A percentile compares a stretch with the other conserved stretches of the same genome.
These are phyloP conservation scores for Sinopyrophorus schimmeli DNA, from an alignment of 2,888 invertebrate genomes.

Conservation along the genomic window DNA sequence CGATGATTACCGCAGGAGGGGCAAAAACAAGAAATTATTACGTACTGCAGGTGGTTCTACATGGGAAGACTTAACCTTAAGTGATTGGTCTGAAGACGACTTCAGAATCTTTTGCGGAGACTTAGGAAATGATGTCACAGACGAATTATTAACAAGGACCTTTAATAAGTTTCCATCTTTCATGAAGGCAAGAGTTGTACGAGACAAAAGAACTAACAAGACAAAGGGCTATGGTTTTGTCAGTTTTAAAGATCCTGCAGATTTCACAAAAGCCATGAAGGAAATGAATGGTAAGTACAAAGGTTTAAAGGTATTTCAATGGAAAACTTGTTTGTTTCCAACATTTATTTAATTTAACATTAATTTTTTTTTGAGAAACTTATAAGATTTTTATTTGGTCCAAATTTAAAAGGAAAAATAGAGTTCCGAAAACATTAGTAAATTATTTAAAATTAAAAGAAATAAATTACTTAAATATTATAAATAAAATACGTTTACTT, in stretches of 20 bases:
- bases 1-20: slow-evolving; percentile 57
- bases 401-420: too few species aligned
- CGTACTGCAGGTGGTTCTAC: slow-evolving; percentile 91
- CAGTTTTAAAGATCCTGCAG: slow-evolving; percentile 96
- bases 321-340: too few species aligned
- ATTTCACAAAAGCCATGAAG: slow-evolving; percentile 97
- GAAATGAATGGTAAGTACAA: slow-evolving; percentile 98
- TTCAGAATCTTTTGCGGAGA: slow-evolving; percentile 99
- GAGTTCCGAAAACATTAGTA: too few species aligned
- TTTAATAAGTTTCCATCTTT: slow-evolving; percentile 95
- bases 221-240: slow-evolving; percentile 99
- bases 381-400: slow-evolving; percentile 1
- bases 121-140: slow-evolving; percentile 98
- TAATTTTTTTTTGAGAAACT: too few species aligned
- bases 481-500: slow-evolving; percentile 33
- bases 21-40: slow-evolving; percentile 69
- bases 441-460: too few species aligned
- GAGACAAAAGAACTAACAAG: slow-evolving; percentile 96
- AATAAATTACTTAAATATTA: too few species aligned
- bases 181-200: slow-evolving; percentile 89
- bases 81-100: slow-evolving; percentile 98
- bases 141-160: slow-evolving; percentile 93
- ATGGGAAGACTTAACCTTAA: slow-evolving; percentile 94
- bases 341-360: too few species aligned
- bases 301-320: too few species aligned